These are phyloP conservation scores for Peromyscus polionotus DNA, from an alignment of 2,113 vertebrate species.

Conservation along the genomic window DNA sequence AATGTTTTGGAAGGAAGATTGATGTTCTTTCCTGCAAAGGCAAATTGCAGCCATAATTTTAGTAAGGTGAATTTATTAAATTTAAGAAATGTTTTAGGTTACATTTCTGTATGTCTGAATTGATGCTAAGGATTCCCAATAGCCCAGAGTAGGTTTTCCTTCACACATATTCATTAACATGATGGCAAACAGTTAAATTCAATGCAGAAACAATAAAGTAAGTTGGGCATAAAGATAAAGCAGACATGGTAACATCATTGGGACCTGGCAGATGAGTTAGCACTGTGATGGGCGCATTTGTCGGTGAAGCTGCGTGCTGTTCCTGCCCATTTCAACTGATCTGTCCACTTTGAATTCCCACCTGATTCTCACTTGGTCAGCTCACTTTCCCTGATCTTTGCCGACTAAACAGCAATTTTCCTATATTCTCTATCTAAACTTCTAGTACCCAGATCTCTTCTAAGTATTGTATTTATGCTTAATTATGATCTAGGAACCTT, in stretches of 20 bases:
- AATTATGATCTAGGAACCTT: not conserved
- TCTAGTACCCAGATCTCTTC: not conserved
- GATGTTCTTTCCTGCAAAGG: constrained; percentile 31
- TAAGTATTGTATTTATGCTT: not conserved
- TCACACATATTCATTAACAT: constrained; percentile 30
- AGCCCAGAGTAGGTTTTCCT: constrained; percentile 7
- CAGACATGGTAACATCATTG: not conserved
- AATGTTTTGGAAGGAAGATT: constrained; percentile 55
- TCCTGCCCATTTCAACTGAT: fast-evolving
- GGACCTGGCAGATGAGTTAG: not conserved
- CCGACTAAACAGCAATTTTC: not conserved
- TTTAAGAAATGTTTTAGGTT: constrained; percentile 66
- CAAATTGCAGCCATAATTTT: constrained; percentile 72
- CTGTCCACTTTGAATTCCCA: not conserved
- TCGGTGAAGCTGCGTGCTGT: not conserved
- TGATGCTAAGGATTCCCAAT: constrained; percentile 40
- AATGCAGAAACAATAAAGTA: constrained; percentile 9
- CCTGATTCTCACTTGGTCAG: not conserved
- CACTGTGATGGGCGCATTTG: not conserved
- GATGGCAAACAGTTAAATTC: constrained; percentile 51
- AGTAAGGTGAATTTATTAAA: constrained; percentile 68
- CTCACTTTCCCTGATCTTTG: not conserved
- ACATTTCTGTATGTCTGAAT: constrained; percentile 47
- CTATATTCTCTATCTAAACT: not conserved
- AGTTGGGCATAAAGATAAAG: constrained; percentile 50